Conservation (phyloP, 1,140 invertebrate species). For the Cyclina sinensis region DNA sequence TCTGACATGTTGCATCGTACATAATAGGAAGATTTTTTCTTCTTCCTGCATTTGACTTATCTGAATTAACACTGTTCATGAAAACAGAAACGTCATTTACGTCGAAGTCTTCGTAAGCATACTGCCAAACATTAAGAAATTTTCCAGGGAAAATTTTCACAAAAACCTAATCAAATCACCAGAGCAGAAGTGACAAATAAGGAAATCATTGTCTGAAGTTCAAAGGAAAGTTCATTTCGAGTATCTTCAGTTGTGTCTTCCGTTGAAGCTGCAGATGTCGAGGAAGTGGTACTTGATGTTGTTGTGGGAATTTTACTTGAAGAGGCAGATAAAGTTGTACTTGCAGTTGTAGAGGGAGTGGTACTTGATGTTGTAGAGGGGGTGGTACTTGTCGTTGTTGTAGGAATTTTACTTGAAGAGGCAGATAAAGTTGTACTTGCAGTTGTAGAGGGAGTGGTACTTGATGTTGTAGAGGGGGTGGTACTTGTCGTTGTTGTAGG, state of each 20-base stretch:
- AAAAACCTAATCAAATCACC: background rate
- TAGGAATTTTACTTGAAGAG: background rate
- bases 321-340: background rate
- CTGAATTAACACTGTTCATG: too few species aligned
- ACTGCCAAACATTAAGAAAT: too few species aligned
- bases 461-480: background rate
- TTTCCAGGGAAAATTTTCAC: too few species aligned
- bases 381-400: too few species aligned
- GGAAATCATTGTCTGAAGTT: slow-evolving; percentile 51
- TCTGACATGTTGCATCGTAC: too few species aligned
- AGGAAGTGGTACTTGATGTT: slow-evolving; percentile 2
- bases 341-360: background rate
- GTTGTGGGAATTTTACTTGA: background rate
- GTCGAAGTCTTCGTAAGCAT: too few species aligned
- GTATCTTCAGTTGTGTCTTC: background rate
- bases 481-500: slow-evolving; percentile 18
- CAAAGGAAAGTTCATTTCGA: slow-evolving; percentile 8
- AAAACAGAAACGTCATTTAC: too few species aligned
- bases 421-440: slow-evolving; percentile 3
- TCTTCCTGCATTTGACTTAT: too few species aligned
- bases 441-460: slow-evolving; percentile 8
- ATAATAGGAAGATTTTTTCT: too few species aligned
- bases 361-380: slow-evolving; percentile 28
- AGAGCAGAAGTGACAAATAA: slow-evolving; percentile 20
- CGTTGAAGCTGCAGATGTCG: background rate